phyloP scores from a whole-genome alignment of 2,113 vertebrate species.

The Opisthocomus hoazin region DNA sequence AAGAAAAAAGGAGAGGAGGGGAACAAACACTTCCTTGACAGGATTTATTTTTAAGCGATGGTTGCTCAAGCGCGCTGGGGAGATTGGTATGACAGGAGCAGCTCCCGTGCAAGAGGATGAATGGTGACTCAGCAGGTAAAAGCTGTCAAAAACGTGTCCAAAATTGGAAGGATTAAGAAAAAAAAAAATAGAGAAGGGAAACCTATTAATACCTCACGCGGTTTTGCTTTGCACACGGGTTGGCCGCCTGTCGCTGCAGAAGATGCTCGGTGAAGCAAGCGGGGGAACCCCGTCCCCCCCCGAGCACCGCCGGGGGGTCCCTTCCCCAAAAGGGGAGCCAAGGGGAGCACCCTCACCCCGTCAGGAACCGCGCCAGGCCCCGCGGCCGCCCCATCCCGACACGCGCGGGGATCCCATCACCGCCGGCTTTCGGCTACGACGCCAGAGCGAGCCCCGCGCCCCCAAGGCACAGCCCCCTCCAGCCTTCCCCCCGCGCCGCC shows the following conservation, averaged over 20 bases:
- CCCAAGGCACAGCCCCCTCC: accelerated
- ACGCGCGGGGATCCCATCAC: accelerated
- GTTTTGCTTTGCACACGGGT: neutral
- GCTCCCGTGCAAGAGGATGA: neutral
- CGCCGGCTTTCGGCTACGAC: accelerated
- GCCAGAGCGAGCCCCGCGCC: neutral
- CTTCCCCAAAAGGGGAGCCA: neutral
- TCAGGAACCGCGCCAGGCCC: accelerated
- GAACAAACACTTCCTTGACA: neutral
- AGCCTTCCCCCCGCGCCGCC: neutral
- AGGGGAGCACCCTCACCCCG: accelerated
- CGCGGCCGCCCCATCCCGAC: accelerated
- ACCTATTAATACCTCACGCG: neutral
- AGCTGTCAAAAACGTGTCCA: conserved; percentile 9
- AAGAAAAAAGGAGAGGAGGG: too few species aligned
- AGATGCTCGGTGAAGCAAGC: neutral
- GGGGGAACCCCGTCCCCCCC: neutral
- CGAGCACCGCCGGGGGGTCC: accelerated
- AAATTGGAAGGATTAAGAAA: neutral
- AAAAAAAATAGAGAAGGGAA: neutral
- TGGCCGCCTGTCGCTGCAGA: neutral
- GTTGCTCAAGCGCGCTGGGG: neutral
- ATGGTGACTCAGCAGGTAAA: conserved; percentile 58
- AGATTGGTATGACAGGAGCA: neutral
- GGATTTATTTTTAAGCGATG: conserved; percentile 27